These are phyloP conservation scores for Tethya wilhelma DNA, from an alignment of 37 sponge, comb jelly and placozoan species.

Conservation along the genomic window DNA sequence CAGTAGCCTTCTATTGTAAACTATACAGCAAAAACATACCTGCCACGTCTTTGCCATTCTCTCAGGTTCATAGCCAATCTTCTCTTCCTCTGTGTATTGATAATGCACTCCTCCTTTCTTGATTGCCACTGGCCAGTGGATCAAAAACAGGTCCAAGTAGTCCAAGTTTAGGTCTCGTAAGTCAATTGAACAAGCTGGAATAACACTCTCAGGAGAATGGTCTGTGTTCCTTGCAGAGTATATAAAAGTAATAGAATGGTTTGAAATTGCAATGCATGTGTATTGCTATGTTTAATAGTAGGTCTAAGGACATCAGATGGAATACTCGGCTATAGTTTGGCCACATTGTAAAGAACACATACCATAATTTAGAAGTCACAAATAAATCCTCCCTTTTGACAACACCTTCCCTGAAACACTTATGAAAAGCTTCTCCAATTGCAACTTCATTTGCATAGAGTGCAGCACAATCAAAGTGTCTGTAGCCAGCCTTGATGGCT, in stretches of 20 bases:
- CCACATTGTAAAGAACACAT: conserved; percentile 1
- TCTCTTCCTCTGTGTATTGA: conserved; percentile 28
- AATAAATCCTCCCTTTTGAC: conserved; percentile 79
- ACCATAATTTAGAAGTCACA: conserved; percentile 87
- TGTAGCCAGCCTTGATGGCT: conserved; percentile 72
- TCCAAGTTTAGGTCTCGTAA: conserved; percentile 75
- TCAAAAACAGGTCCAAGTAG: conserved; percentile 88
- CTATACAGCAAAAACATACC: no score
- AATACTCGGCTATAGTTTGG: no score
- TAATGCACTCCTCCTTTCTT: conserved; percentile 9
- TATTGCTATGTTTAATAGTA: no score
- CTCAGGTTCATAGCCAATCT: conserved; percentile 44
- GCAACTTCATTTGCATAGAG: conserved; percentile 78
- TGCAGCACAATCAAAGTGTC: conserved; percentile 88
- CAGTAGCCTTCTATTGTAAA: no score
- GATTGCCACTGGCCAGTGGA: conserved; percentile 72
- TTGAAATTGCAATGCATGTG: no score
- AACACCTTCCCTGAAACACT: conserved; percentile 74
- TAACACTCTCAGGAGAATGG: no score
- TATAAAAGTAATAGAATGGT: no score
- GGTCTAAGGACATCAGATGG: no score
- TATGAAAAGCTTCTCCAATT: conserved; percentile 79
- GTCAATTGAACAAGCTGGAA: conserved; percentile 49
- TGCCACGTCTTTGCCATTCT: conserved; percentile 38
- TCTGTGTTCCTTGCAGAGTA: no score